Conservation (phyloP, 2,888 invertebrate genomes). For the Netelia virgata region DNA sequence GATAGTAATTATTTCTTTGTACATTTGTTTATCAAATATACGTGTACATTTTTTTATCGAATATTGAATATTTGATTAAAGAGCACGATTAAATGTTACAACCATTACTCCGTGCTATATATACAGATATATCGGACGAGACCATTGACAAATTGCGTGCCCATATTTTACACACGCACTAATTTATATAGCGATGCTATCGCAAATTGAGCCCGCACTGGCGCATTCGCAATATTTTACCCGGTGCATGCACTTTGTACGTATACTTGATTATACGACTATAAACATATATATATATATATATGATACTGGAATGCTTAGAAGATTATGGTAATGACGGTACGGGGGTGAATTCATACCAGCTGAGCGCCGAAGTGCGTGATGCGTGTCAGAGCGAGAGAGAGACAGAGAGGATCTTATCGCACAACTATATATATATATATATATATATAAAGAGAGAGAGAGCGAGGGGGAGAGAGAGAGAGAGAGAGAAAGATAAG, state of each 20-base stretch:
- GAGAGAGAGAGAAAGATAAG: no score
- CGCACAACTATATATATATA: constrained; percentile 31
- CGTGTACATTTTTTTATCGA: neutral
- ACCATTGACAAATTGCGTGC: constrained; percentile 16
- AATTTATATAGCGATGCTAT: constrained; percentile 31
- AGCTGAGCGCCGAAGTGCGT: constrained; percentile 56
- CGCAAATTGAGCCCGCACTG: constrained; percentile 21
- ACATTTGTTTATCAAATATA: no score
- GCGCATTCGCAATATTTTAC: constrained; percentile 37
- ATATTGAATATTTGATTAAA: neutral
- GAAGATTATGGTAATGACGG: constrained; percentile 59
- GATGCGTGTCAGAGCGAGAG: constrained; percentile 58
- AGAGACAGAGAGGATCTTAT: constrained; percentile 41
- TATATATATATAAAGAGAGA: neutral
- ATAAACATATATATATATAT: neutral
- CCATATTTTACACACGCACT: constrained; percentile 13
- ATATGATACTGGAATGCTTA: constrained; percentile 18
- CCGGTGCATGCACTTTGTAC: neutral
- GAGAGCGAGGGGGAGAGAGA: neutral
- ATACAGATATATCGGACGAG: no score
- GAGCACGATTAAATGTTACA: neutral
- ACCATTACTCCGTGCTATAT: neutral
- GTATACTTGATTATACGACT: constrained; percentile 16
- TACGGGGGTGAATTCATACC: constrained; percentile 44
- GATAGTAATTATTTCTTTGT: neutral